phyloP scores from a whole-genome alignment of 2,113 vertebrate species.

The Piaya cayana region DNA sequence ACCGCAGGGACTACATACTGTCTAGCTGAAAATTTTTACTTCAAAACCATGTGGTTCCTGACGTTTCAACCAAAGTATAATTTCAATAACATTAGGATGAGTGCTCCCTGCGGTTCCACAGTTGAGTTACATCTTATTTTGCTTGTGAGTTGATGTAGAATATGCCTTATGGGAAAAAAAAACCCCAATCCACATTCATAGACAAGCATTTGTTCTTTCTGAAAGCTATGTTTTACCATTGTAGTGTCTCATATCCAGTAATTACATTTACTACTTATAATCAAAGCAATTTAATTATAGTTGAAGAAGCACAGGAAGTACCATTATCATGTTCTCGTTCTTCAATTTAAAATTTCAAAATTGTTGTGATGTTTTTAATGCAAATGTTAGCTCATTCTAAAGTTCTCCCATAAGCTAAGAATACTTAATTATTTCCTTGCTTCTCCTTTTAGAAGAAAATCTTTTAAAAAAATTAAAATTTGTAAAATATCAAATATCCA shows the following conservation, averaged over 20 bases:
- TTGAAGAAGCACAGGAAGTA: background rate
- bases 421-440: background rate
- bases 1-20: background rate
- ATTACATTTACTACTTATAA: background rate
- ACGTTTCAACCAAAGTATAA: background rate
- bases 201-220: background rate
- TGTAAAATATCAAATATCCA: background rate
- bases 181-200: background rate
- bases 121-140: background rate
- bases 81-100: background rate
- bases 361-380: background rate
- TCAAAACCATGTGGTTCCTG: background rate
- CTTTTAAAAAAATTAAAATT: background rate
- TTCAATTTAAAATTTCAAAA: background rate
- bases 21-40: background rate
- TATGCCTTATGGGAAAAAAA: background rate
- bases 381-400: background rate
- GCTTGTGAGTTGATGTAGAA: background rate
- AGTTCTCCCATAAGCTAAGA: background rate
- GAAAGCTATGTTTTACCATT: background rate
- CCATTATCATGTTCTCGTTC: background rate
- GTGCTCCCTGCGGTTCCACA: background rate
- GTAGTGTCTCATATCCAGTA: background rate
- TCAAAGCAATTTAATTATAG: background rate
- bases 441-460: background rate